Conservation (phyloP, 2,113 vertebrate species). For the Prochilodus magdalenae region DNA sequence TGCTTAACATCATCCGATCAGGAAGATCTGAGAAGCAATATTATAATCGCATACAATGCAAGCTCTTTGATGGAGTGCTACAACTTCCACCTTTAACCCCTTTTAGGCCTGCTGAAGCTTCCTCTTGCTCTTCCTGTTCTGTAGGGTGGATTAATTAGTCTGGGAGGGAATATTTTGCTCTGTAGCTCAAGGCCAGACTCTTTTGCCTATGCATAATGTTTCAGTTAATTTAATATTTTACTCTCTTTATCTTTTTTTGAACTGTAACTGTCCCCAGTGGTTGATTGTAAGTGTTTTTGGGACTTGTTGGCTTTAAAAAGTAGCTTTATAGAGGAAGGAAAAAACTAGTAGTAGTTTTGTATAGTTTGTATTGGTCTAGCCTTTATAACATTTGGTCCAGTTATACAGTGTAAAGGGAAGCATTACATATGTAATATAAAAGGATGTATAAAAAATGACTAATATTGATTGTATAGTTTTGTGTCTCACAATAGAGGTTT, state of each 20-base stretch:
- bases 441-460: too few species aligned
- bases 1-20: slow-evolving; percentile 32
- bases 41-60: slow-evolving; percentile 28
- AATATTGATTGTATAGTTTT: too few species aligned
- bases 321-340: too few species aligned
- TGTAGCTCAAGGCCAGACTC: background rate
- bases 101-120: background rate
- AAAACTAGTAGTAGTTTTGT: too few species aligned
- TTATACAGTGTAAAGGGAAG: too few species aligned
- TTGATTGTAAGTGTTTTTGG: background rate
- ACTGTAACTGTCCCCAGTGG: background rate
- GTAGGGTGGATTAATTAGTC: slow-evolving; percentile 22
- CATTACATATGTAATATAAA: too few species aligned
- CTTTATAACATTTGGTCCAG: too few species aligned
- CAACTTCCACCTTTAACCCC: slow-evolving; percentile 25
- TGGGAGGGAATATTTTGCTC: background rate
- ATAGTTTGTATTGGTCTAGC: too few species aligned
- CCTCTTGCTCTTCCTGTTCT: background rate
- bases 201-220: background rate
- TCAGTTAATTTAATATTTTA: too few species aligned
- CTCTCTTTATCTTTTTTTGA: too few species aligned
- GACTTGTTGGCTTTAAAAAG: background rate
- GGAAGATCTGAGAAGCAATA: slow-evolving; percentile 35
- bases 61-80: slow-evolving; percentile 16
- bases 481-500: too few species aligned